Evolutionary conservation across 2,797 vertebrate genomes (phyloP), one percentile per base, ranked within the genome.

Genomic region (Lateolabrax maculatus): DNA sequence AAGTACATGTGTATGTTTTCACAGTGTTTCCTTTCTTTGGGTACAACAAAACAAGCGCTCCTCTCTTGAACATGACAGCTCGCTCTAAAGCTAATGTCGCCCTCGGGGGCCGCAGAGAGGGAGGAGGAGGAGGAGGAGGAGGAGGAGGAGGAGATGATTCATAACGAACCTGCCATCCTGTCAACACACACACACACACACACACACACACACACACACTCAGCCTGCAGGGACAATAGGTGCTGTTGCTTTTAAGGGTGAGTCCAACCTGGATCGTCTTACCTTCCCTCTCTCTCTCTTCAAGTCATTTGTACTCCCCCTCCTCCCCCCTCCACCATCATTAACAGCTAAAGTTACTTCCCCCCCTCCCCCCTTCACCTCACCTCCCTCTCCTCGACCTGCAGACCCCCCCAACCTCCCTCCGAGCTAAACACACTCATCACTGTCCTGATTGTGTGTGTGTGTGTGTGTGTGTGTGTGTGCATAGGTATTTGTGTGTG

Each of bases 181-280:
- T 91, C 88, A 87, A 58, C 87, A 87, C 84, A 39, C 64, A 61
- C 78, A 76, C 55, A 63, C 57, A 68, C 62, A n/a, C 53, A 61
- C 61, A 37, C 79, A 64, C 55, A 48, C 44, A 41, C 80, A 83
- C 80, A 78, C 77, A 79, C 82, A 80, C 77, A 79, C 67, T 41
- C 61, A 52, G 82, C 87, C 85, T 84, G 77, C 71, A 83, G 93
- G 92, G 86, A 94, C 92, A 94, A 93, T 86, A 90, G 89, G 89
- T 94, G 92, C 91, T 90, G 90, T 92, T 94, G 92, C 93, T 94
- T 94, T 95, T 93, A 92, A 92, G 90, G 93, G 91, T 93, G 93
- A 94, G 93, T 92, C 84, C 85, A 85, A 91, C 83, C 89, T 81
- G 84, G 91, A 94, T 95, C 92, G 25, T 77, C 84, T 95, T 95